Base-by-base conservation (phyloP, 37 sponge, comb jelly and placozoan genomes). In the Bolinopsis microptera region DNA sequence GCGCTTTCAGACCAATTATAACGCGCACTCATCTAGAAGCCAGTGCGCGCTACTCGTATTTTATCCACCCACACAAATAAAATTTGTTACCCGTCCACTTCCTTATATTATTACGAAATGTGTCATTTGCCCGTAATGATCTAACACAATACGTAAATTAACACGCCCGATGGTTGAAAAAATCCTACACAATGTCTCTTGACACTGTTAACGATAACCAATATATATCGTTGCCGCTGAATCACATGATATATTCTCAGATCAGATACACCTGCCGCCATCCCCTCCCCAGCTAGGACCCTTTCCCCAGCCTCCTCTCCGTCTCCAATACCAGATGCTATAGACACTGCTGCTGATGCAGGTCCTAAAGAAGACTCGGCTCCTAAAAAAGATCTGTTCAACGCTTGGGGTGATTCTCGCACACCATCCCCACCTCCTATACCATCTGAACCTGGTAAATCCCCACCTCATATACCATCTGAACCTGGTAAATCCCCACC, bases 371-470 rank as follows among this genome's bases (percentile, higher is more conserved):
- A 2, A n/a, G 74, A 28, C 16, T 1, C 3, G 74, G 5, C 35
- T 2, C 80, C 80, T 3, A 16, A 27, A 18, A 22, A 35, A 0
- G 90, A 86, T 39, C 41, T 41, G 30, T 86, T 86, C 61, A 86
- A 86, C 36, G 90, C 90, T 9, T 86, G 90, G 90, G 90, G 90
- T 39, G 90, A 86, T 27, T 24, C 41, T 21, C n/a, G 90, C 26
- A 86, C 90, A 25, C 90, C 90, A 38, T 86, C 90, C 13, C 90
- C 90, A 2, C 90, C 90, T 3, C 90, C 61, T 48, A 13, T 48
- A 48, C 9, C 5, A 18, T 5, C 61, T 13, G 61, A 48, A 13
- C 61, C 61, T 18, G 61, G 61, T 48, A 48, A 48, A 5, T 48
- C n/a, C n/a, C n/a, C n/a, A n/a, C n/a, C n/a, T n/a, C n/a, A n/a